These are phyloP conservation scores for Caiman crocodilus DNA, from an alignment of 2,797 vertebrate species.

Conservation along the genomic window DNA sequence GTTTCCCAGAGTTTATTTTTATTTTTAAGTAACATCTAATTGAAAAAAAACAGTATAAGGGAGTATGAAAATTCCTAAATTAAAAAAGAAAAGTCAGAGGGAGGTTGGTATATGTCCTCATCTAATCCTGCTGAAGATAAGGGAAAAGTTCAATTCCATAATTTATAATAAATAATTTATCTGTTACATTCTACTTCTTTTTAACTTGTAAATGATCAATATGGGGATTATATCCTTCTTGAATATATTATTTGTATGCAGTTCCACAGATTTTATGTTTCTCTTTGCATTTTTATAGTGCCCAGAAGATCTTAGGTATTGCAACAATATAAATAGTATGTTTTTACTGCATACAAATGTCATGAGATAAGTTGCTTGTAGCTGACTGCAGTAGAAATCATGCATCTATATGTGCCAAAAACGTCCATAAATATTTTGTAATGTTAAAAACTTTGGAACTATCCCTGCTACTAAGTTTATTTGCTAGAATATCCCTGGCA, in stretches of 20 bases:
- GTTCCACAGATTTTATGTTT: not conserved
- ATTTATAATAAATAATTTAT: not conserved
- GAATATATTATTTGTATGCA: not conserved
- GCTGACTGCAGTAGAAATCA: not conserved
- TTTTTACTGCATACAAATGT: not conserved
- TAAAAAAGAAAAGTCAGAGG: not conserved
- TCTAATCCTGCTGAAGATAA: not conserved
- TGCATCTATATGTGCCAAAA: not conserved
- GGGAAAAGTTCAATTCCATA: fast-evolving
- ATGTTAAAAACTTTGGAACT: not conserved
- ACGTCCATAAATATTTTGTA: not conserved
- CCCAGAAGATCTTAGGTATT: fast-evolving
- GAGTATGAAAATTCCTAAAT: not conserved
- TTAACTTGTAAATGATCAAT: not conserved
- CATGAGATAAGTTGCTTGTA: not conserved
- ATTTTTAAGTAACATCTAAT: conserved; percentile 13
- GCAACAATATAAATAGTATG: not conserved
- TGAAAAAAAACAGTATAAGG: conserved; percentile 29
- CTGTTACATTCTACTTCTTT: not conserved
- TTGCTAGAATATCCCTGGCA: not conserved
- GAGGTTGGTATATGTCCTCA: no score
- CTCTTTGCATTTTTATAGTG: not conserved
- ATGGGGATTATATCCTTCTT: not conserved
- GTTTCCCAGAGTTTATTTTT: conserved; percentile 7
- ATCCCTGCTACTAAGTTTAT: not conserved